phyloP scores from a whole-genome alignment of 2,888 invertebrate genomes.

The Palloptera scutellata region DNA sequence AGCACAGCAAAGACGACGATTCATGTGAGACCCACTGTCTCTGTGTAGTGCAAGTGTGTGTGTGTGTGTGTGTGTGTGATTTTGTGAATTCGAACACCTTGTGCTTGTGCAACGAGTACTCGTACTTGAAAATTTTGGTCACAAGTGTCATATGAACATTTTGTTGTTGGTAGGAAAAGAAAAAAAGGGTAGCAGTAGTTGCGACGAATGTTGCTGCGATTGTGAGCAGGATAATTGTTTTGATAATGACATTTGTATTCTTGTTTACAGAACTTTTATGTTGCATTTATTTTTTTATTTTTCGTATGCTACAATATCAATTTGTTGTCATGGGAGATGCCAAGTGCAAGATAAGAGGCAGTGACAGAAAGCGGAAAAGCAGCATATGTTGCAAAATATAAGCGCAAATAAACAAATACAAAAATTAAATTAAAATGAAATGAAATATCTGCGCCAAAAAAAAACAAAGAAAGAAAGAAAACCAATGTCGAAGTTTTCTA shows the following conservation, averaged over 20 bases:
- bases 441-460: too few species aligned
- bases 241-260: slow-evolving; percentile 26
- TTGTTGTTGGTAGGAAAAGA: too few species aligned
- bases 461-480: too few species aligned
- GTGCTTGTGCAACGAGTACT: slow-evolving; percentile 11
- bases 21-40: too few species aligned
- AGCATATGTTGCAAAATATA: background rate
- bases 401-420: background rate
- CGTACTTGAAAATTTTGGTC: background rate
- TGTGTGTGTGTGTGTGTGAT: background rate
- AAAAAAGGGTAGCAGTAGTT: too few species aligned
- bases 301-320: too few species aligned
- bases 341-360: slow-evolving; percentile 3
- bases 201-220: background rate
- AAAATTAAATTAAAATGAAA: too few species aligned
- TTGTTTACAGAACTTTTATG: slow-evolving; percentile 8
- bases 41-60: too few species aligned
- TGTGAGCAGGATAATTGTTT: slow-evolving; percentile 34
- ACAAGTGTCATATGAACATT: too few species aligned
- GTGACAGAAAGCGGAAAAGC: background rate
- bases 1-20: too few species aligned
- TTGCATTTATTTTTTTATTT: too few species aligned
- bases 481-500: too few species aligned
- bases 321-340: slow-evolving; percentile 13
- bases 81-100: slow-evolving; percentile 28